Percentiles rank a stretch among this genome's conserved stretches.
These are phyloP conservation scores for Crotalus horridus DNA, from an alignment of 2,113 vertebrate genomes.

Conservation along the genomic window DNA sequence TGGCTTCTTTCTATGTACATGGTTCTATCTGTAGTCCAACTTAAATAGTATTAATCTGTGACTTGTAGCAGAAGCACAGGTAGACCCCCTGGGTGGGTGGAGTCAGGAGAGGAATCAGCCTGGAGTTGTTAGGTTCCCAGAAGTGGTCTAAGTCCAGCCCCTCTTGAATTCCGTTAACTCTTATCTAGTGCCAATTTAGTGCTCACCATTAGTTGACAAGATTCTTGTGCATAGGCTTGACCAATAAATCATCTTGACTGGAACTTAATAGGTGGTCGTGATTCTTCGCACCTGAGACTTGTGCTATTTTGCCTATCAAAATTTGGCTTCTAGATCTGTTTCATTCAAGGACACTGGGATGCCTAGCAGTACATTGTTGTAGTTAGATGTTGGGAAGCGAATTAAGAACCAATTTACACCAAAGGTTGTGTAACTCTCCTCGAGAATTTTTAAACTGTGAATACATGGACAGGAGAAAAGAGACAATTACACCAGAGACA, in stretches of 20 bases:
- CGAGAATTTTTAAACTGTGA: neutral
- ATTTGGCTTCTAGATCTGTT: conserved; percentile 35
- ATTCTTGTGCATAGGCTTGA: too few species aligned
- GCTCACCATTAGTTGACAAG: too few species aligned
- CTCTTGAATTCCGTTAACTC: neutral
- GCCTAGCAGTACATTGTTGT: conserved; percentile 11
- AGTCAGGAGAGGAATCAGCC: neutral
- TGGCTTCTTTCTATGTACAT: conserved; percentile 6
- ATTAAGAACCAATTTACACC: neutral
- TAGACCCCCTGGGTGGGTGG: neutral
- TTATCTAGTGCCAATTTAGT: neutral
- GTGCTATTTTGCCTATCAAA: conserved; percentile 30
- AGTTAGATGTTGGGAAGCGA: neutral
- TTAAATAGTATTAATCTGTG: conserved; percentile 52
- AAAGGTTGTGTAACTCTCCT: neutral
- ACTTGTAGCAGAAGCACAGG: neutral
- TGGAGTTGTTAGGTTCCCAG: neutral
- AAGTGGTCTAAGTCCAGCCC: neutral
- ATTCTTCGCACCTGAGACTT: neutral
- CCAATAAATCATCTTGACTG: too few species aligned
- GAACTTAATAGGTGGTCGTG: too few species aligned
- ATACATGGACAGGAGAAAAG: neutral
- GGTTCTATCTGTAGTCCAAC: conserved; percentile 47
- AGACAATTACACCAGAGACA: neutral
- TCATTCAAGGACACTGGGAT: conserved; percentile 19